Conservation (phyloP, 1,140 invertebrate species). For the Eumeta japonica region DNA sequence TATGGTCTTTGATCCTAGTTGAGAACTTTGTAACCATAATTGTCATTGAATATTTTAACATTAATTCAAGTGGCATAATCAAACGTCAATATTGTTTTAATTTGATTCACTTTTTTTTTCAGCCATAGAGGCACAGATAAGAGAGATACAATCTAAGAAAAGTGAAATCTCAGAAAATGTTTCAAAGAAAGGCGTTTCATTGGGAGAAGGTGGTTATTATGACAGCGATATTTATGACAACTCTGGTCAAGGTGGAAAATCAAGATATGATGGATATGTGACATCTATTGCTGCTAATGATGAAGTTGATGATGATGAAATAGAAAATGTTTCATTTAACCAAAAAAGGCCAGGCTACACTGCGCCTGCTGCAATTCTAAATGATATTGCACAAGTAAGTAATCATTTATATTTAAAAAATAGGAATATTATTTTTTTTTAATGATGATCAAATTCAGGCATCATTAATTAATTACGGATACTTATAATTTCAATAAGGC, state of each 20-base stretch:
- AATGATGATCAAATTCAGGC: no score
- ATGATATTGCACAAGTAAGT: constrained; percentile 83
- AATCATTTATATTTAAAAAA: constrained; percentile 2
- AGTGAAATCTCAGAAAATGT: constrained; percentile 68
- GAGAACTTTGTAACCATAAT: no score
- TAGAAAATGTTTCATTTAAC: constrained; percentile 73
- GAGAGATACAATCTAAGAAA: constrained; percentile 86
- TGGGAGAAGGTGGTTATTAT: constrained; percentile 84
- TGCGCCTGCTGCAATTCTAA: constrained; percentile 83
- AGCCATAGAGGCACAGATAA: constrained; percentile 94
- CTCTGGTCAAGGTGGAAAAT: constrained; percentile 60
- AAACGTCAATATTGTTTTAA: constrained; percentile 7
- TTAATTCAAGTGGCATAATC: background rate
- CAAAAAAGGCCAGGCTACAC: constrained; percentile 77
- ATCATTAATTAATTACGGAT: no score
- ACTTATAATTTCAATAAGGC: no score
- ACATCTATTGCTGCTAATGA: constrained; percentile 95
- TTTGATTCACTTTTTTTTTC: constrained; percentile 25
- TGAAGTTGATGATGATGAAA: constrained; percentile 88
- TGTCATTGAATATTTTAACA: background rate
- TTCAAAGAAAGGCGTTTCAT: constrained; percentile 72
- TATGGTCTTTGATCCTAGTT: constrained; percentile 1
- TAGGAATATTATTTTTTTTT: constrained; percentile 8
- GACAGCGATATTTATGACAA: constrained; percentile 93
- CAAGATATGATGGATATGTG: constrained; percentile 90